A percentile compares a stretch with the other conserved stretches of the same genome.
These are phyloP conservation scores for Drosophila testacea DNA, from an alignment of 2,888 invertebrate genomes.

Conservation along the genomic window DNA sequence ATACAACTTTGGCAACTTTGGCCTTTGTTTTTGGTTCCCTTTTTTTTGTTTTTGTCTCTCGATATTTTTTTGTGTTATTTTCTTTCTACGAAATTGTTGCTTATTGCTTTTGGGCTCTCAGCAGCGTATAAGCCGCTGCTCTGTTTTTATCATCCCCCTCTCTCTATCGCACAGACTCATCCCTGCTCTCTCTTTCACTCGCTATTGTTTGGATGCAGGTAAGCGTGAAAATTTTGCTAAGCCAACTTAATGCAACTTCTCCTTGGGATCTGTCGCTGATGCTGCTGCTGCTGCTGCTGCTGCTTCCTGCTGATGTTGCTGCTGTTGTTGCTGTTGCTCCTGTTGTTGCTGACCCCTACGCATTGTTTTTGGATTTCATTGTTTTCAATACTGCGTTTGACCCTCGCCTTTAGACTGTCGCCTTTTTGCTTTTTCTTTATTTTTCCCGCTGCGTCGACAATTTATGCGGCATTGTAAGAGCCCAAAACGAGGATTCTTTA, in stretches of 20 bases:
- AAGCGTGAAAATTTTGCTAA: constrained; percentile 80
- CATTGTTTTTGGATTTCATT: constrained; percentile 48
- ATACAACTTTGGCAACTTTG: constrained; percentile 73
- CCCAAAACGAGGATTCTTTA: constrained; percentile 34
- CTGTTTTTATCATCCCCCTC: constrained; percentile 5
- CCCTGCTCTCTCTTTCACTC: neutral
- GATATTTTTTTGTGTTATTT: constrained; percentile 30
- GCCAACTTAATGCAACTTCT: constrained; percentile 79
- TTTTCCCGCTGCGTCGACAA: constrained; percentile 43
- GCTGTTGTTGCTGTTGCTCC: constrained; percentile 48
- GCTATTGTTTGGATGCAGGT: constrained; percentile 64
- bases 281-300: constrained; percentile 37
- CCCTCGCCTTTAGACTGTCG: constrained; percentile 18
- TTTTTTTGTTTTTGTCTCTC: constrained; percentile 17
- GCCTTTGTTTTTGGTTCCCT: constrained; percentile 49
- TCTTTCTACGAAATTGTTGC: constrained; percentile 71
- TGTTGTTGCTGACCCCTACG: constrained; percentile 60
- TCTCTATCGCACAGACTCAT: neutral
- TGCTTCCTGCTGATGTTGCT: constrained; percentile 36
- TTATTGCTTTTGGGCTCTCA: constrained; percentile 73
- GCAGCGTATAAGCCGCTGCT: constrained; percentile 46
- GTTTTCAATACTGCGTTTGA: constrained; percentile 35
- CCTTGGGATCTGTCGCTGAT: constrained; percentile 30
- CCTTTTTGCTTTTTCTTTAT: constrained; percentile 24
- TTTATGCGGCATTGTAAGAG: constrained; percentile 54